Evolutionary conservation across 2,797 vertebrate genomes (phyloP).

Genomic region (Acanthornis magna): DNA sequence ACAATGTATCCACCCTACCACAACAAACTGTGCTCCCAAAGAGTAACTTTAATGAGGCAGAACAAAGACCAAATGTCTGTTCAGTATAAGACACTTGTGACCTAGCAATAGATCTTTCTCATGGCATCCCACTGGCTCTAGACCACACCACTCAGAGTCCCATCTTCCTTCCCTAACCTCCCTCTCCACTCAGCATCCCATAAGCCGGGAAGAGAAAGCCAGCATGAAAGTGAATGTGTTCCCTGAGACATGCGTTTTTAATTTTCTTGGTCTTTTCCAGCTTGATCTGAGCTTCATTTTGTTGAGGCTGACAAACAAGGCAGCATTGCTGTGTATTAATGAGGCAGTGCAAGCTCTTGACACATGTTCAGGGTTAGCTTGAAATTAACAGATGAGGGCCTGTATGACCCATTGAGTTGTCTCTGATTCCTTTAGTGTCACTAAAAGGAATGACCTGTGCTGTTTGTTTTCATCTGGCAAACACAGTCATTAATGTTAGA

Average conservation of each 20-base stretch:
- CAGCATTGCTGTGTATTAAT: neutral
- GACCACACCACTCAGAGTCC: neutral
- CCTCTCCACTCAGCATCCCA: neutral
- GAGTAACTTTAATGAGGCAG: neutral
- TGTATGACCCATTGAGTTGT: neutral
- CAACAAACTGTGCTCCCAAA: neutral
- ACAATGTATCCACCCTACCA: neutral
- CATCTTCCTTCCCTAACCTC: neutral
- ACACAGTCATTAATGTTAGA: neutral
- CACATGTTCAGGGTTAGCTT: neutral
- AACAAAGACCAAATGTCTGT: neutral
- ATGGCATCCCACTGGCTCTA: neutral
- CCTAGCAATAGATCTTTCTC: neutral
- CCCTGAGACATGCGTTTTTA: neutral
- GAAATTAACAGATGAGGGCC: neutral
- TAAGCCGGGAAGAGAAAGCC: neutral
- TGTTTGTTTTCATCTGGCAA: neutral
- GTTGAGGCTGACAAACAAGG: neutral
- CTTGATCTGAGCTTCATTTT: neutral
- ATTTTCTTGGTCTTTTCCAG: neutral
- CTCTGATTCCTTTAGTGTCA: neutral
- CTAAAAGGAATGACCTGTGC: neutral
- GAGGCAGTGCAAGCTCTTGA: neutral
- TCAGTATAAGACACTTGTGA: neutral
- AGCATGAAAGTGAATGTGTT: neutral